Base-by-base conservation (phyloP, 2,113 vertebrate species). In the Percina caprodes region DNA sequence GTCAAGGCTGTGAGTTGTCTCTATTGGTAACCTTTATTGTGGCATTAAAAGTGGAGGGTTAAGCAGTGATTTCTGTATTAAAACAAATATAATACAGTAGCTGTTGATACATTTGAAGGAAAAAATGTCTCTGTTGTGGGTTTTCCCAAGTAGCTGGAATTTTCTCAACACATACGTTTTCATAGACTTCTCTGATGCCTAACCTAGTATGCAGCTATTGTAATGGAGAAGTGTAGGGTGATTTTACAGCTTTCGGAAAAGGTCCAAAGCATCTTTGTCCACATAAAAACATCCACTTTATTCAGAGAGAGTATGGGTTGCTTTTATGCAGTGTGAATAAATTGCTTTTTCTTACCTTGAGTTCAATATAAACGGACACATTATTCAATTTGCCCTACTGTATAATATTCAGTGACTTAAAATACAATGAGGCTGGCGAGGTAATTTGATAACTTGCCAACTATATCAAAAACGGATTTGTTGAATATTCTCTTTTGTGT, bases 401-500 rank as follows among this genome's bases (percentile, higher is more conserved):
- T 86, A 84, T 91, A 81, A 86, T 88, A 82, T 86, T 83, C 79
- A 86, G 56, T n/a, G 60, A 88, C 77, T 79, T 82, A 78, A 89
- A 91, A 91, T 87, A 79, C 83, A 86, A 79, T 46, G 55, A 77
- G 65, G 69, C 77, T 80, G 73, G 77, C 56, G 30, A 70, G 75
- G 69, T 74, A 75, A 85, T 91, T 89, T 89, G 80, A 90, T 88
- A 88, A 70, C 61, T 45, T 70, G 77, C 83, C 77, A 82, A 88
- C 77, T 82, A 62, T 89, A 92, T 91, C 79, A 93, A 91, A 91
- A 87, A 73, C 35, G 67, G 73, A 84, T 86, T 48, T 48, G 75
- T 80, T 90, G 88, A 91, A 93, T 93, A 92, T 93, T 93, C 76
- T 71, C 67, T 91, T 89, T 86, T 88, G 83, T 92, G 76, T 86